Evolutionary conservation across 1,140 invertebrate genomes (phyloP).

Genomic region (Acromyrmex echinatior): DNA sequence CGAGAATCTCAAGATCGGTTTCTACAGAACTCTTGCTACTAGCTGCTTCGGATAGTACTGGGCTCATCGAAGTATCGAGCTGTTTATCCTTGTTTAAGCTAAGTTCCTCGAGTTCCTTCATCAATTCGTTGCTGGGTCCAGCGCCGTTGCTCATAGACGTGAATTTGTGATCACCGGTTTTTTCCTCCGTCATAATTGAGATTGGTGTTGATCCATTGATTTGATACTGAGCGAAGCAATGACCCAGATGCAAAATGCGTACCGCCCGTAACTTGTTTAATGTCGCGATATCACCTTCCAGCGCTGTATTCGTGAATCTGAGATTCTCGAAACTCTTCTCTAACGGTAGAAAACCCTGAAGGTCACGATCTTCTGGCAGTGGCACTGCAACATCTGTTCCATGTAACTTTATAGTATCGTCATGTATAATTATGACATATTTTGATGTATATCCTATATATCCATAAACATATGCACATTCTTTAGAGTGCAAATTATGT

Average conservation of each 20-base stretch:
- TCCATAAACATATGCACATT: background rate
- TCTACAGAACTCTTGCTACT: constrained; percentile 82
- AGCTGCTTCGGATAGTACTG: constrained; percentile 81
- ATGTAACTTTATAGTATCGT: background rate
- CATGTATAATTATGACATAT: background rate
- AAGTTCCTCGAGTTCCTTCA: constrained; percentile 84
- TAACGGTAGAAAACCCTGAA: constrained; percentile 93
- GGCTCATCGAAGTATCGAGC: constrained; percentile 74
- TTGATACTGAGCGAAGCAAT: constrained; percentile 84
- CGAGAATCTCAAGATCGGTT: constrained; percentile 69
- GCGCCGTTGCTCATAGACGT: constrained; percentile 74
- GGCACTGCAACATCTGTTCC: constrained; percentile 89
- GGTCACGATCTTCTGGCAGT: constrained; percentile 92
- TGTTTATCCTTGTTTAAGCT: constrained; percentile 82
- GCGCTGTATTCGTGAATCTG: constrained; percentile 85
- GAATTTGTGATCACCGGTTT: constrained; percentile 75
- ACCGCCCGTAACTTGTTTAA: constrained; percentile 83
- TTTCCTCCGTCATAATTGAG: constrained; percentile 69
- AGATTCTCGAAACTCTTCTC: constrained; percentile 87
- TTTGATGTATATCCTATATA: background rate
- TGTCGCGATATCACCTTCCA: constrained; percentile 75
- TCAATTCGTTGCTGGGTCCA: constrained; percentile 82
- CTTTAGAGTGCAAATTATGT: background rate
- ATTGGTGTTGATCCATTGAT: constrained; percentile 84
- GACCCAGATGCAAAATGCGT: constrained; percentile 86